Evolutionary conservation across 2,113 vertebrate species (phyloP).

Genomic region (Micronycteris hirsuta): DNA sequence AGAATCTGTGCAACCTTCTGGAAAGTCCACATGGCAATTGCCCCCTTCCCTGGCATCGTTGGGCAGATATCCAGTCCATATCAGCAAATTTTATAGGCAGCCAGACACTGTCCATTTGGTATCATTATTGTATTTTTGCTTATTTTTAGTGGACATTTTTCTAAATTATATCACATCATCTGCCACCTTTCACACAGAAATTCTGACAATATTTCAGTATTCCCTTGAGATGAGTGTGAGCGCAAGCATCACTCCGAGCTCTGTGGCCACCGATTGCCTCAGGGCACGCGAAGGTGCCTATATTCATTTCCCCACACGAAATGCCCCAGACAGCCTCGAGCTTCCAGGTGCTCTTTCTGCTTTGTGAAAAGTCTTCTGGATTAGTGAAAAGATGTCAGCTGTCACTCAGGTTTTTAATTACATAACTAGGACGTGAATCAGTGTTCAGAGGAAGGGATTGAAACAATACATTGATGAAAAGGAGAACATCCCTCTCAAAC

Average conservation of each 20-base stretch:
- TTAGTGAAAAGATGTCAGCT: background rate
- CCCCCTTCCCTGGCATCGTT: background rate
- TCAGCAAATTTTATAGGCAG: background rate
- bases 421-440: background rate
- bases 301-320: background rate
- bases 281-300: fast-evolving
- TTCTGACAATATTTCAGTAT: background rate
- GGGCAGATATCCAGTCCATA: background rate
- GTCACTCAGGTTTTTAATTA: background rate
- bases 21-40: background rate
- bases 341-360: background rate
- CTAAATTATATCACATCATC: background rate
- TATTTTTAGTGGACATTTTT: background rate
- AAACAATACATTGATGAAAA: background rate
- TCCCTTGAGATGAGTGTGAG: background rate
- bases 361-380: background rate
- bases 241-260: fast-evolving
- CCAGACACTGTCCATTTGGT: fast-evolving
- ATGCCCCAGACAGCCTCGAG: background rate
- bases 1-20: background rate
- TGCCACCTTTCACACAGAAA: background rate
- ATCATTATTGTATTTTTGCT: background rate
- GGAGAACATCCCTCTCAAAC: background rate
- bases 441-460: background rate
- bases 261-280: background rate